phyloP scores from a whole-genome alignment of 2,113 vertebrate genomes.

The Dipodomys stephensi region DNA sequence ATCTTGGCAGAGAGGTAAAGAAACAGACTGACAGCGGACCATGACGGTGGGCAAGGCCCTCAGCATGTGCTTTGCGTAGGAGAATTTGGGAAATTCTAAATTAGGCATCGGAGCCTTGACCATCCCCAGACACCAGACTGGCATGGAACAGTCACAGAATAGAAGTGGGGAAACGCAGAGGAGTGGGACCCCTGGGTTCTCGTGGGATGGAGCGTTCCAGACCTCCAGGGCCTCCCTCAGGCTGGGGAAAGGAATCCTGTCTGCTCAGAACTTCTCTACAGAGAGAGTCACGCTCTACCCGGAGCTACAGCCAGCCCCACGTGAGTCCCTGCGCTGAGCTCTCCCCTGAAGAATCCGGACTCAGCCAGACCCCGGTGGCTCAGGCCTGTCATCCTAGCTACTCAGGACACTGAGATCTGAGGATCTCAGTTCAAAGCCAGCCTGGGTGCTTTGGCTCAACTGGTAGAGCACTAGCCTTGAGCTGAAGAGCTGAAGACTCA shows the following conservation, averaged over 20 bases:
- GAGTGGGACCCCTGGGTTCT: not conserved
- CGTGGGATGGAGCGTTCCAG: not conserved
- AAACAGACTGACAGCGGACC: not conserved
- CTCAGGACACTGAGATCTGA: too few relatives aligned
- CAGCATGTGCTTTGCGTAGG: not conserved
- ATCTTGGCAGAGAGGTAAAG: not conserved
- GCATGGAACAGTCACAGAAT: not conserved
- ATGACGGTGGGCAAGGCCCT: not conserved
- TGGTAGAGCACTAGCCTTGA: too few relatives aligned
- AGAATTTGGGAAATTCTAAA: slow-evolving; percentile 8
- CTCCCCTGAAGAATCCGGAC: not conserved
- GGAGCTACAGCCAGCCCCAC: not conserved
- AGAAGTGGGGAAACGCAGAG: not conserved
- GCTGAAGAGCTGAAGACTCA: too few relatives aligned
- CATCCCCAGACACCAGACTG: not conserved
- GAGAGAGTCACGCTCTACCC: not conserved
- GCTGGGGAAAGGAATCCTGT: not conserved
- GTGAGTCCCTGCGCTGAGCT: not conserved
- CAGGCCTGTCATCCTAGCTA: too few relatives aligned
- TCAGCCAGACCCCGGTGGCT: too few relatives aligned
- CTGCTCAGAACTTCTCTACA: not conserved
- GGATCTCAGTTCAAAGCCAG: too few relatives aligned
- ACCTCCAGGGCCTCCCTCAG: not conserved
- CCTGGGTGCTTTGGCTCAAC: too few relatives aligned
- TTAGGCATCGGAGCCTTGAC: not conserved